Evolutionary conservation across 1,140 invertebrate genomes (phyloP), one percentile per base, ranked within the genome.

Genomic region (Alviniconcha marisindica): DNA sequence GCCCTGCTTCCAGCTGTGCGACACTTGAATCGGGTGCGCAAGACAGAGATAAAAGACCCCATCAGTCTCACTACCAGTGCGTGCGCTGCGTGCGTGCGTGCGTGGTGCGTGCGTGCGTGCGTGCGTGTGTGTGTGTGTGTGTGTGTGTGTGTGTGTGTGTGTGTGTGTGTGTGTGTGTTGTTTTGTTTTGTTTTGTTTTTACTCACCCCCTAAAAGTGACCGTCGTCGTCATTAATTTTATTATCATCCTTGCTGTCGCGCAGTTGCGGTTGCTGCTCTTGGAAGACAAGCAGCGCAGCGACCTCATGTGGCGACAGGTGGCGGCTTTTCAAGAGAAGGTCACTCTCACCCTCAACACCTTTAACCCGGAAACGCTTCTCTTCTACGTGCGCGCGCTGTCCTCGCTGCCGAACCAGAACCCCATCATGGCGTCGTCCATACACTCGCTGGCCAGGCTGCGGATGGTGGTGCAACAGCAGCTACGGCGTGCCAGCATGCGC

Each of bases 261-360:
- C 82, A 91, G 90, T 80, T 91, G 56, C 85, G 87, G 21, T 76
- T 90, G 1, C 54, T 91, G n/a, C 85, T 87, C 1, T 66, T 88
- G 66, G 90, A 90, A 15, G 88, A 89, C 33, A 88, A 86, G 63
- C 86, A 89, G n/a, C 42, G 89, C 42, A 90, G 88, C 74, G 78
- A 88, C 15, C 60, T 91, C 12, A 83, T 91, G 81, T 88, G 89
- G 71, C 83, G 89, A 51, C 89, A 91, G 51, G 89, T 92, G 21
- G 79, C 81, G 36, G 84, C 87, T 12, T 91, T 92, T 77, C 88
- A 91, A 63, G 90, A 92, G 66, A 92, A 90, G 81, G 89, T 91
- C 1, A 86, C 88, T 31, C 38, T 83, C 1, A 88, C 88, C 44
- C 86, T 86, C 63, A 87, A 90, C 15, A 87, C 87, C 60, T 92